phyloP scores from a whole-genome alignment of 2,797 vertebrate genomes.

The Neomorphus geoffroyi region DNA sequence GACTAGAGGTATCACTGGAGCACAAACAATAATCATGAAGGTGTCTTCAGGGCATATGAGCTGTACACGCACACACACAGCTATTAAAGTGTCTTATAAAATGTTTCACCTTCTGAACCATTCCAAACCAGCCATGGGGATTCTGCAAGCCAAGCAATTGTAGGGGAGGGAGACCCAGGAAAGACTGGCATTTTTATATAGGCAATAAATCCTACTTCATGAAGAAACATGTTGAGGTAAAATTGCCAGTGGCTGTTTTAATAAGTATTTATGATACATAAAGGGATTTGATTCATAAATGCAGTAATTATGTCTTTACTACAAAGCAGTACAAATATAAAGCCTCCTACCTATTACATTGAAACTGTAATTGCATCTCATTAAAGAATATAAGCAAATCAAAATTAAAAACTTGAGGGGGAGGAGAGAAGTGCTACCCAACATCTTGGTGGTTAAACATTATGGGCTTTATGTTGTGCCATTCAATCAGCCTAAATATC shows the following conservation, averaged over 20 bases:
- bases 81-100: background rate
- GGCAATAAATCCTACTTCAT: constrained; percentile 66
- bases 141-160: constrained; percentile 62
- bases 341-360: constrained; percentile 65
- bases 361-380: constrained; percentile 64
- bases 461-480: constrained; percentile 36
- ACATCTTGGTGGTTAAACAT: constrained; percentile 18
- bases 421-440: background rate
- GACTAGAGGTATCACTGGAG: background rate
- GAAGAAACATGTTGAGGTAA: constrained; percentile 64
- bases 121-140: background rate
- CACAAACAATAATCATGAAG: background rate
- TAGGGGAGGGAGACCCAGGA: constrained; percentile 22
- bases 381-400: constrained; percentile 68
- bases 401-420: constrained; percentile 58
- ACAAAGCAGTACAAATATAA: constrained; percentile 72
- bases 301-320: constrained; percentile 68
- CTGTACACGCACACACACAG: background rate
- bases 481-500: constrained; percentile 51
- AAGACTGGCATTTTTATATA: constrained; percentile 56
- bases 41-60: constrained; percentile 31
- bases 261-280: constrained; percentile 73
- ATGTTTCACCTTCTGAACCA: constrained; percentile 45
- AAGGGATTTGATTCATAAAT: constrained; percentile 68
- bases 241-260: constrained; percentile 67